Evolutionary conservation across 2,113 vertebrate species (phyloP), one percentile per base, ranked within the genome.

Genomic region (Calonectris borealis): DNA sequence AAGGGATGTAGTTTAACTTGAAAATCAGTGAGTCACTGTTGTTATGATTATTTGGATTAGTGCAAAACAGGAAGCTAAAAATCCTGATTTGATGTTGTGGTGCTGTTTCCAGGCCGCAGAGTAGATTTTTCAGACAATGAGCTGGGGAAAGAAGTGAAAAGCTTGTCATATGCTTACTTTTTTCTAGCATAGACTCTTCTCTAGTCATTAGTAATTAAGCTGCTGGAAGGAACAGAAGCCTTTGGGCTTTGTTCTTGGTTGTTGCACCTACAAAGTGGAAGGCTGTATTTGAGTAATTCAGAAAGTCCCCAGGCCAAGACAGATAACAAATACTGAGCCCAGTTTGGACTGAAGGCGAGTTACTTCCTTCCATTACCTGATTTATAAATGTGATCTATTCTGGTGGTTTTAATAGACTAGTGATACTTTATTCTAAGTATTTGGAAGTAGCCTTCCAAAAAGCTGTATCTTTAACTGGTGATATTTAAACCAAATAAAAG

Each of bases 61-160:
- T 90, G n/a, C 86, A 90, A 83, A 81, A 64, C 66, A 71, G 84
- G 71, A 91, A 90, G 32, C 60, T 80, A 44, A 91, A 90, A 91
- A 48, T 81, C 36, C n/a, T 60, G 26, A 85, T 77, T 55, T 71
- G 31, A 40, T 68, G 42, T 27, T 83, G 58, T 66, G 19, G 11
- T 83, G 66, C 38, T 83, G 31, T 77, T 94, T 87, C 52, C 46
- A 64, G 16, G 11, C 89, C n/a, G 26, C 62, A 58, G 11, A n/a
- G 38, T 54, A 34, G 42, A 65, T 90, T 91, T 75, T 85, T 85
- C 36, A 80, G 29, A 73, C 46, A 70, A 24, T 49, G 48, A 77
- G 40, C 32, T 38, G 38, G 48, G 29, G 29, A 79, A 95, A 80
- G 24, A 34, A 83, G 58, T 58, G 11, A 44, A 60, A 77, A 73